Conservation (phyloP, 1,140 invertebrate genomes). For the Phymorhynchus buccinoides region DNA sequence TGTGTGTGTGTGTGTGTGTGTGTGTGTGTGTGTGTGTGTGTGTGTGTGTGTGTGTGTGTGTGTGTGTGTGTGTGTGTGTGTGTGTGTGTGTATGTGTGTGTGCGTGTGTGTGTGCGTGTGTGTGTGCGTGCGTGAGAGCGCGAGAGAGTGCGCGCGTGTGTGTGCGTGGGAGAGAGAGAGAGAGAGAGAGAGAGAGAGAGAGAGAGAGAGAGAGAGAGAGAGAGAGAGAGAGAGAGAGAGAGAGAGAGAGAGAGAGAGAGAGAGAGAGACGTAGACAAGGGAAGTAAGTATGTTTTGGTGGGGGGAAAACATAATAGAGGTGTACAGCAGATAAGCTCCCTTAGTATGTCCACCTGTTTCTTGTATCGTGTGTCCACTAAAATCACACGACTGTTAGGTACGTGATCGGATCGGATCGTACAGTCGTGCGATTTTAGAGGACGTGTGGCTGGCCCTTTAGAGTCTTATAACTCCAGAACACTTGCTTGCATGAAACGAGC, state of each 20-base stretch:
- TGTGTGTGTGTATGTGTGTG: background rate
- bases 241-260: constrained; percentile 38
- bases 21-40: background rate
- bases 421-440: too few relatives aligned
- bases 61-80: background rate
- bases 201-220: constrained; percentile 35
- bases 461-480: too few relatives aligned
- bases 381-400: too few relatives aligned
- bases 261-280: constrained; percentile 37
- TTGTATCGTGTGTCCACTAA: too few relatives aligned
- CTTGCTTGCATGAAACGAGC: too few relatives aligned
- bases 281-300: too few relatives aligned
- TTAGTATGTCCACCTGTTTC: too few relatives aligned
- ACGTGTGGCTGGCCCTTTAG: too few relatives aligned
- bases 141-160: constrained; percentile 45
- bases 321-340: too few relatives aligned
- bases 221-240: background rate
- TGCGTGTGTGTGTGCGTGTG: background rate
- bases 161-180: background rate
- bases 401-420: too few relatives aligned
- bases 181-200: constrained; percentile 30
- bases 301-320: too few relatives aligned
- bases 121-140: constrained; percentile 39
- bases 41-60: background rate
- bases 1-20: constrained; percentile 4